Percentiles rank a stretch among this genome's conserved stretches.
phyloP scores from a whole-genome alignment of 2,797 vertebrate species.

The Centroberyx gerrardi region DNA sequence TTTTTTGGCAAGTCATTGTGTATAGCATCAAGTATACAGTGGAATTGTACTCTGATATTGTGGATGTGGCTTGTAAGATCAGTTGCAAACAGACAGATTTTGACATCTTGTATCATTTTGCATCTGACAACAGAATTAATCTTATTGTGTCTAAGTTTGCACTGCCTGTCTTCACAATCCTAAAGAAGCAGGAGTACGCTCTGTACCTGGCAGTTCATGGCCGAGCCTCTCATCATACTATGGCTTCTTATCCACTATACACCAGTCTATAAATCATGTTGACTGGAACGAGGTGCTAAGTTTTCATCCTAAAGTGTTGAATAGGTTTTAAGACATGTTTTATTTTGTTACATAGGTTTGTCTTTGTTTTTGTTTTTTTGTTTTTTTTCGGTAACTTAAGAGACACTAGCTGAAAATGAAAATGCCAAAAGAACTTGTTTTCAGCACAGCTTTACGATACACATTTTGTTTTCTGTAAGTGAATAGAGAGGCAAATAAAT shows the following conservation, averaged over 20 bases:
- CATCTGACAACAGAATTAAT: conserved; percentile 42
- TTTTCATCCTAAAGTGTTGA: conserved; percentile 77
- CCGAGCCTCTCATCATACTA: conserved; percentile 44
- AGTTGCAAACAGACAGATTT: conserved; percentile 25
- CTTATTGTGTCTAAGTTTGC: conserved; percentile 54
- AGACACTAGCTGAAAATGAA: conserved; percentile 81
- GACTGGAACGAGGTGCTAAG: conserved; percentile 85
- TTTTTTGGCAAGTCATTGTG: conserved; percentile 51
- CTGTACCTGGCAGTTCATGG: conserved; percentile 50
- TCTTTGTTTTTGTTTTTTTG: conserved; percentile 64
- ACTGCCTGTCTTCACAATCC: conserved; percentile 59
- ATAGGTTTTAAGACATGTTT: conserved; percentile 65
- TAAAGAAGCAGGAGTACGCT: conserved; percentile 50
- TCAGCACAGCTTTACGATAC: conserved; percentile 77
- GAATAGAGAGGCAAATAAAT: conserved; percentile 73
- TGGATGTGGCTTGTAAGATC: conserved; percentile 49
- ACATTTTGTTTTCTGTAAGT: conserved; percentile 68
- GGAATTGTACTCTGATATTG: conserved; percentile 26
- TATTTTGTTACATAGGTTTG: conserved; percentile 66
- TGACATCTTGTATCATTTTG: conserved; percentile 42
- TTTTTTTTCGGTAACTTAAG: conserved; percentile 73
- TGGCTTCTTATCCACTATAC: conserved; percentile 68
- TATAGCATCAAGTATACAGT: conserved; percentile 56
- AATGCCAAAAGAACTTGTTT: conserved; percentile 81
- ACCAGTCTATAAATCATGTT: conserved; percentile 72